phyloP scores from a whole-genome alignment of 2,113 vertebrate genomes.

The Menidia beryllina region DNA sequence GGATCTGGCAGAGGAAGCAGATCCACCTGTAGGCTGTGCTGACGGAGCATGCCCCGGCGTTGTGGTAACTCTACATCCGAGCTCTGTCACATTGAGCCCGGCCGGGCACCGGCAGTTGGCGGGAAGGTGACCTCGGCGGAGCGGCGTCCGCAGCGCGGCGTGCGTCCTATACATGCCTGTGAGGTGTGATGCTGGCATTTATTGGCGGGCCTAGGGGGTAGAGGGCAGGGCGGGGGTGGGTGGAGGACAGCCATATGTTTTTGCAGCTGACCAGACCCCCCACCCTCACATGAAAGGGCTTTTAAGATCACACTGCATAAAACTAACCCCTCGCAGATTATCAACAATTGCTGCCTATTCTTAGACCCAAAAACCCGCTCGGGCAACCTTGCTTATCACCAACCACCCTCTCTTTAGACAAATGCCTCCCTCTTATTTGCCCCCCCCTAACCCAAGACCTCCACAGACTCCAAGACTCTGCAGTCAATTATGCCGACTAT shows the following conservation, averaged over 20 bases:
- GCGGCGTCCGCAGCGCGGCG: slow-evolving; percentile 32
- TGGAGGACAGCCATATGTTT: slow-evolving; percentile 70
- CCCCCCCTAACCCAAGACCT: slow-evolving; percentile 11
- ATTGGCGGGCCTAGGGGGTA: slow-evolving; percentile 66
- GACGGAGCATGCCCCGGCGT: slow-evolving; percentile 63
- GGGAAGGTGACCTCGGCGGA: slow-evolving; percentile 76
- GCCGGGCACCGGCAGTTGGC: slow-evolving; percentile 69
- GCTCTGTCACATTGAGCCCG: slow-evolving; percentile 67
- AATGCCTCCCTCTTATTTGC: slow-evolving; percentile 53
- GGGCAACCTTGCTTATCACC: slow-evolving; percentile 60
- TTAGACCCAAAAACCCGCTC: slow-evolving; percentile 54
- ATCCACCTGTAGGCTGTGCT: slow-evolving; percentile 78
- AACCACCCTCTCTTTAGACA: slow-evolving; percentile 53
- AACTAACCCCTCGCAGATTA: slow-evolving; percentile 64
- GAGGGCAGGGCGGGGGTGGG: slow-evolving; percentile 3
- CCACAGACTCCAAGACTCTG: slow-evolving; percentile 54
- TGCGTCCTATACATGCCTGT: slow-evolving; percentile 39
- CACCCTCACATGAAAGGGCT: slow-evolving; percentile 75
- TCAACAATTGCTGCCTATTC: slow-evolving; percentile 78
- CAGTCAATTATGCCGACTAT: slow-evolving; percentile 70
- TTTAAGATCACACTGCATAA: slow-evolving; percentile 60
- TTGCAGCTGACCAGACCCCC: slow-evolving; percentile 83
- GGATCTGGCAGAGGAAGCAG: slow-evolving; percentile 69
- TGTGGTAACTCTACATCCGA: slow-evolving; percentile 62
- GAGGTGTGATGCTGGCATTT: slow-evolving; percentile 80